phyloP scores from a whole-genome alignment of 2,113 vertebrate species.

The Lampris incognitus region DNA sequence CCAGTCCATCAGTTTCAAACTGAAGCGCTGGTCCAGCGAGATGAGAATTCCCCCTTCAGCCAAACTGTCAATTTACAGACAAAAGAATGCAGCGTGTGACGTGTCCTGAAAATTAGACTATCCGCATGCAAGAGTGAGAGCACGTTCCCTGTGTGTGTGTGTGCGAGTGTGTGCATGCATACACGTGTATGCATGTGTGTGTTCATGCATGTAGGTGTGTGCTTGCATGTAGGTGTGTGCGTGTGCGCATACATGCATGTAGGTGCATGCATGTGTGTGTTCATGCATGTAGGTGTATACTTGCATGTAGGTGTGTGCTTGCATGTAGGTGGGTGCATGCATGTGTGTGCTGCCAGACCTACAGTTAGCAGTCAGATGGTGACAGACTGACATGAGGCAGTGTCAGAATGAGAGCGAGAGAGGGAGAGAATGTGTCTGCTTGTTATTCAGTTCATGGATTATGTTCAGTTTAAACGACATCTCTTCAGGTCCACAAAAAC shows the following conservation, averaged over 20 bases:
- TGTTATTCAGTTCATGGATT: conserved; percentile 78
- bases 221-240: background rate
- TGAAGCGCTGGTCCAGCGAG: conserved; percentile 51
- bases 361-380: conserved; percentile 66
- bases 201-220: conserved; percentile 27
- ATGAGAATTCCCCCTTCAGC: conserved; percentile 34
- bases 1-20: conserved; percentile 60
- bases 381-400: conserved; percentile 72
- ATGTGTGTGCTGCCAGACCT: conserved; percentile 55
- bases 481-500: conserved; percentile 67
- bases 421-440: conserved; percentile 63
- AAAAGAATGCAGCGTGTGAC: conserved; percentile 63
- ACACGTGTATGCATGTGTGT: conserved; percentile 49
- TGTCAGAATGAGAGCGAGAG: conserved; percentile 53
- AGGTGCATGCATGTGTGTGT: background rate
- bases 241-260: too few species aligned
- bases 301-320: conserved; percentile 3
- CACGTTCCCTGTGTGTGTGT: conserved; percentile 23
- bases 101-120: conserved; percentile 71
- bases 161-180: background rate
- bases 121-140: conserved; percentile 59
- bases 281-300: conserved; percentile 7
- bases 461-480: conserved; percentile 78
- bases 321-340: background rate
- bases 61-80: conserved; percentile 72